phyloP scores from a whole-genome alignment of 2,113 vertebrate genomes.

The Riparia riparia region DNA sequence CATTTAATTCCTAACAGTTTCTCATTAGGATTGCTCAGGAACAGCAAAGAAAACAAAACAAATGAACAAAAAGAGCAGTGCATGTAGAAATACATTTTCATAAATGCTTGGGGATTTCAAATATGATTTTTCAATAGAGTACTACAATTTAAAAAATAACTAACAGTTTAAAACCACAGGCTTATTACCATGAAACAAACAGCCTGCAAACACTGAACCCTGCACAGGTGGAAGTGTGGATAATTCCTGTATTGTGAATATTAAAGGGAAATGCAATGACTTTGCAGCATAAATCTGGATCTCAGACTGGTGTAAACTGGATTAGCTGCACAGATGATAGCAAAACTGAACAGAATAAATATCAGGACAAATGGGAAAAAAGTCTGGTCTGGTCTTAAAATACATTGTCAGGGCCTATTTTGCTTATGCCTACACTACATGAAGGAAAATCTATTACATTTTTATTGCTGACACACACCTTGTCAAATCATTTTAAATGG shows the following conservation, averaged over 20 bases:
- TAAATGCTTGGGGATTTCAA: constrained; percentile 5
- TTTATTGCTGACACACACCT: constrained; percentile 15
- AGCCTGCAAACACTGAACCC: constrained; percentile 9
- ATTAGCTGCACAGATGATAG: not conserved
- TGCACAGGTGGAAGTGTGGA: not conserved
- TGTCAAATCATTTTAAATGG: constrained; percentile 48
- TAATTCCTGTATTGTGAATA: constrained; percentile 29
- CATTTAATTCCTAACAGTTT: not conserved
- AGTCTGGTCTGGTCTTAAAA: not conserved
- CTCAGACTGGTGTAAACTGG: not conserved
- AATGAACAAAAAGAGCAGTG: not conserved
- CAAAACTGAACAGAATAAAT: not conserved
- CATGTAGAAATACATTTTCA: not conserved
- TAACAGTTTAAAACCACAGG: not conserved
- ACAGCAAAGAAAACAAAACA: not conserved
- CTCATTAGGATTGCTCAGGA: not conserved
- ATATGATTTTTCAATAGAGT: not conserved
- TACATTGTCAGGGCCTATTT: not conserved
- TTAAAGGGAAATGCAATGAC: constrained; percentile 19
- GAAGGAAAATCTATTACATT: constrained; percentile 1
- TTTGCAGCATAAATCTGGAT: not conserved
- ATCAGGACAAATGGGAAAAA: not conserved
- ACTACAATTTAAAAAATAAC: not conserved
- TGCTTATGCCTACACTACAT: not conserved
- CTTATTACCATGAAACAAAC: constrained; percentile 8